Evolutionary conservation across 2,888 invertebrate species (phyloP).

Genomic region (Trichogramma dendrolimi): DNA sequence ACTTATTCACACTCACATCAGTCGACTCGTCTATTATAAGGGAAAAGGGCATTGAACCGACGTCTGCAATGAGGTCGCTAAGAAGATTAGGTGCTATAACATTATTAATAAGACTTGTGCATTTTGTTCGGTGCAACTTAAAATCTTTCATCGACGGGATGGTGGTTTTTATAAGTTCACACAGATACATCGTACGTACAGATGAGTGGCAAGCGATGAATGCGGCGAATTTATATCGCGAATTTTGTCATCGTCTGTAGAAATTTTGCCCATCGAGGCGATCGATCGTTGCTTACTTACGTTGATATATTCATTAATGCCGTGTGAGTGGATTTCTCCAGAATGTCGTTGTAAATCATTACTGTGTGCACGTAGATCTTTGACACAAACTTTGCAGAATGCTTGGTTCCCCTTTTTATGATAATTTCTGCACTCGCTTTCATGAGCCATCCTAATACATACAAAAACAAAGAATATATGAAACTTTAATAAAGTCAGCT

Average conservation of each 20-base stretch:
- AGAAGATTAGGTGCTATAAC: slow-evolving; percentile 16
- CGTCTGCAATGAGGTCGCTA: slow-evolving; percentile 8
- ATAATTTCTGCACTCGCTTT: background rate
- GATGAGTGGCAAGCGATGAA: slow-evolving; percentile 13
- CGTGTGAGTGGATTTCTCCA: background rate
- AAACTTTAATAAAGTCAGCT: no score
- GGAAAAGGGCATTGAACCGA: slow-evolving; percentile 13
- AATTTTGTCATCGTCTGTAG: background rate
- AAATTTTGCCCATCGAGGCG: background rate
- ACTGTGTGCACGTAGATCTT: slow-evolving; percentile 8
- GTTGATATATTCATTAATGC: slow-evolving; percentile 3
- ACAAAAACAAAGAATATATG: no score
- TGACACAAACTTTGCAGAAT: slow-evolving; percentile 6
- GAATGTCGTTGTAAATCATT: slow-evolving; percentile 9
- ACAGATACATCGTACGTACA: slow-evolving; percentile 9
- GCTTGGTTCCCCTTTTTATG: background rate
- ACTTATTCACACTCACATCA: slow-evolving; percentile 26
- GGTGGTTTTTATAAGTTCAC: slow-evolving; percentile 12
- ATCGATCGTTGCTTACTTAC: slow-evolving; percentile 1
- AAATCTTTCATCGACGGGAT: background rate
- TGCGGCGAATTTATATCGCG: slow-evolving; percentile 5
- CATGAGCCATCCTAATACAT: slow-evolving; percentile 6
- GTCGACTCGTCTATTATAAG: slow-evolving; percentile 32
- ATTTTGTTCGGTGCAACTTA: slow-evolving; percentile 17
- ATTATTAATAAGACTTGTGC: slow-evolving; percentile 11